These are phyloP conservation scores for Melanocharis versteri DNA, from an alignment of 2,113 vertebrate species.

Conservation along the genomic window DNA sequence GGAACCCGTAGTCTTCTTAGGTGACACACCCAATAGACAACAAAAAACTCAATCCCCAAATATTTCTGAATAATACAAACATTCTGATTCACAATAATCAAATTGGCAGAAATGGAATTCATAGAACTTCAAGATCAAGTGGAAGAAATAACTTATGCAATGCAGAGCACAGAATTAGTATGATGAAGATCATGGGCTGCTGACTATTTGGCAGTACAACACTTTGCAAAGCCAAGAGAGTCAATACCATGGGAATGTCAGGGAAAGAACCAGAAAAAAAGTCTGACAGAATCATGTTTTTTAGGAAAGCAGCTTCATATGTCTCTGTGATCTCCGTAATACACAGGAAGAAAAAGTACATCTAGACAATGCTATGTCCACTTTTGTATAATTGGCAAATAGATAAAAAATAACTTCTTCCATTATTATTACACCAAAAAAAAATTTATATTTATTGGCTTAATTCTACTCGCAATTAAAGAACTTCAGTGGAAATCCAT, in stretches of 20 bases:
- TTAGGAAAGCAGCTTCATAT: background rate
- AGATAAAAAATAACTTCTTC: background rate
- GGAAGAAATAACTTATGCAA: background rate
- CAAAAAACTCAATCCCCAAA: background rate
- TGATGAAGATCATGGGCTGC: background rate
- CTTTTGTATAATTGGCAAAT: background rate
- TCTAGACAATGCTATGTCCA: background rate
- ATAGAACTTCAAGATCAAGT: background rate
- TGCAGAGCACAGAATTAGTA: background rate
- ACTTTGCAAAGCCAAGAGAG: conserved; percentile 54
- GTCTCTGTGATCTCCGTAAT: background rate
- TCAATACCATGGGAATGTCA: conserved; percentile 16
- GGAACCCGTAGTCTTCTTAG: background rate
- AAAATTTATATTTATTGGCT: background rate
- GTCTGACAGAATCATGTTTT: background rate
- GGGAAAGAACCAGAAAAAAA: background rate
- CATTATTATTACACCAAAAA: background rate
- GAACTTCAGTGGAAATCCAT: background rate
- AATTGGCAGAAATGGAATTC: background rate
- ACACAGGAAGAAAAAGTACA: background rate
- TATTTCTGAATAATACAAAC: background rate
- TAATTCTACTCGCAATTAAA: background rate
- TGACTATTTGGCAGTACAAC: conserved; percentile 6
- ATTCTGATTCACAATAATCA: background rate
- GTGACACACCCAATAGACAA: background rate